phyloP scores from a whole-genome alignment of 2,113 vertebrate genomes.

The Cottus gobio region DNA sequence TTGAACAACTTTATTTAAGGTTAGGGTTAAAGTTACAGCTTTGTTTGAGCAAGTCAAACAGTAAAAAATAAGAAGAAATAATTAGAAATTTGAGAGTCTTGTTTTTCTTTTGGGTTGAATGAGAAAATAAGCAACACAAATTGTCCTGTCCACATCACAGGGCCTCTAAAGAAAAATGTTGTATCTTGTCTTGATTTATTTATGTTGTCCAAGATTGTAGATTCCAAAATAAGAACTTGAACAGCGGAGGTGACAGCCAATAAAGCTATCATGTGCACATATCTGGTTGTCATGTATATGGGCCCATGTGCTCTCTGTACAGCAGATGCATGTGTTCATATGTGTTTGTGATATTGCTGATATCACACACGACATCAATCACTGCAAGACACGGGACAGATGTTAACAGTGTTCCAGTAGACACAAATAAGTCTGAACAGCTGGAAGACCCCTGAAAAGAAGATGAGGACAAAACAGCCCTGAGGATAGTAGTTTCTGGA shows the following conservation, averaged over 20 bases:
- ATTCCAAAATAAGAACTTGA: background rate
- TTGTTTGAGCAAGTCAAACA: slow-evolving; percentile 37
- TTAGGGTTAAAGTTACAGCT: slow-evolving; percentile 20
- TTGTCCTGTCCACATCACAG: background rate
- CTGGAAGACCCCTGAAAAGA: slow-evolving; percentile 45
- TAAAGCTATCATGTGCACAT: slow-evolving; percentile 24
- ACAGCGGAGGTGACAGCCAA: background rate
- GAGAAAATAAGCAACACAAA: background rate
- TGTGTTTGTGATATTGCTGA: slow-evolving; percentile 51
- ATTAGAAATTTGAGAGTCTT: slow-evolving; percentile 40
- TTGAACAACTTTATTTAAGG: slow-evolving; percentile 34
- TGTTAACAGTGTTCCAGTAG: slow-evolving; percentile 57
- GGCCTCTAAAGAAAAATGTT: background rate
- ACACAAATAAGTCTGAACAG: slow-evolving; percentile 57
- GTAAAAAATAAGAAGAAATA: slow-evolving; percentile 30
- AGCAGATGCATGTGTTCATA: slow-evolving; percentile 53
- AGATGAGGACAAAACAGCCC: slow-evolving; percentile 47
- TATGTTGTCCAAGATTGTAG: background rate
- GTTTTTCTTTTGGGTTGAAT: slow-evolving; percentile 4
- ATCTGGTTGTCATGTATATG: slow-evolving; percentile 25
- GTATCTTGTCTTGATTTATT: background rate
- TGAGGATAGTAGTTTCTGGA: slow-evolving; percentile 22
- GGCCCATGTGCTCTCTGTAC: slow-evolving; percentile 40
- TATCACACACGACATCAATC: slow-evolving; percentile 58
- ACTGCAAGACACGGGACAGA: slow-evolving; percentile 57